These are phyloP conservation scores for Plagiodera versicolora DNA, from an alignment of 2,888 invertebrate species.

Conservation along the genomic window DNA sequence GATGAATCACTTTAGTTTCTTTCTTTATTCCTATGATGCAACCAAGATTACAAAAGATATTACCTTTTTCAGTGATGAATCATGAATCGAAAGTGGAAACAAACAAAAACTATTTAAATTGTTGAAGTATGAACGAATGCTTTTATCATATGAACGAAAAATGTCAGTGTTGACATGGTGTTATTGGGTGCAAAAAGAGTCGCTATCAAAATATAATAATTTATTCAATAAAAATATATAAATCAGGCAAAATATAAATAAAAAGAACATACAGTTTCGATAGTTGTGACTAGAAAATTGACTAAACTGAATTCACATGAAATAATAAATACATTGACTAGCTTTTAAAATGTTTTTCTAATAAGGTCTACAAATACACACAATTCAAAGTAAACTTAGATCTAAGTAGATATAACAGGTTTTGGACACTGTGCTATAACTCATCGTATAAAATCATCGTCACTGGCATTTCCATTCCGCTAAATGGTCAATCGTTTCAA, in stretches of 20 bases:
- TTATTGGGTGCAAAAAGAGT: background rate
- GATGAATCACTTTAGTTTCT: no score
- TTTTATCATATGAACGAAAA: no score
- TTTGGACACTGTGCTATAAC: slow-evolving; percentile 44
- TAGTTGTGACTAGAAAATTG: slow-evolving; percentile 40
- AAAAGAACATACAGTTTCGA: slow-evolving; percentile 39
- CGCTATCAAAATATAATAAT: slow-evolving; percentile 40
- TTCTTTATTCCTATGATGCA: no score
- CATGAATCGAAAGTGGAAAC: no score
- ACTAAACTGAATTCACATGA: slow-evolving; percentile 39
- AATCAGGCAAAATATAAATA: slow-evolving; percentile 40
- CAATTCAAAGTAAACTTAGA: slow-evolving; percentile 44
- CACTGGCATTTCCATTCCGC: slow-evolving; percentile 22
- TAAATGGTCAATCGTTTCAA: background rate
- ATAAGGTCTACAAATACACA: slow-evolving; percentile 43
- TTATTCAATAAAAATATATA: slow-evolving; percentile 45
- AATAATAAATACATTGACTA: slow-evolving; percentile 40
- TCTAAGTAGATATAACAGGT: slow-evolving; percentile 42
- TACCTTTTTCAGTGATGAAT: no score
- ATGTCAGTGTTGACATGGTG: no score
- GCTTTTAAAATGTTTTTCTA: slow-evolving; percentile 38
- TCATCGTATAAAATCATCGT: slow-evolving; percentile 26
- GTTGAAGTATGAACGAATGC: no score
- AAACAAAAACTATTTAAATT: no score
- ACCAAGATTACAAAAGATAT: no score